Evolutionary conservation across 2,113 vertebrate genomes (phyloP).

Genomic region (Cinclus mexicanus): DNA sequence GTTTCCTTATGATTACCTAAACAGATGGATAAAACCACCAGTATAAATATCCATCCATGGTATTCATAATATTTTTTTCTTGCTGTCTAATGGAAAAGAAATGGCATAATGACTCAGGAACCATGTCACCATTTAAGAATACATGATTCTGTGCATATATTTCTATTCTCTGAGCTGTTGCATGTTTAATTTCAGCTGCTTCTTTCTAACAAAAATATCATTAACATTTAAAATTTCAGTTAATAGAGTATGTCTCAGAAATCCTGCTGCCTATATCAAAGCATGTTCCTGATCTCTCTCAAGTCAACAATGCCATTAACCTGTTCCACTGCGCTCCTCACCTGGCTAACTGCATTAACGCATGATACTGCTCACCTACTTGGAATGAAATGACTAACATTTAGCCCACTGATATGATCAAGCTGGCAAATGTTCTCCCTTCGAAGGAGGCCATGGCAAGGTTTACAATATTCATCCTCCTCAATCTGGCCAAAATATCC

Average conservation of each 20-base stretch:
- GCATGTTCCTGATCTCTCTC: background rate
- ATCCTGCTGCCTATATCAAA: background rate
- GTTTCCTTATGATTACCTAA: background rate
- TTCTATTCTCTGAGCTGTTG: background rate
- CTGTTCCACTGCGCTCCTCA: constrained; percentile 5
- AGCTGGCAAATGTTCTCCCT: background rate
- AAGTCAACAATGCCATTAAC: constrained; percentile 33
- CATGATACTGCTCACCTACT: background rate
- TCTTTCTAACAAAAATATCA: background rate
- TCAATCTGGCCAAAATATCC: background rate
- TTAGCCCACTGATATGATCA: constrained; percentile 6
- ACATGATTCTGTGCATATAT: background rate
- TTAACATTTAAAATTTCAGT: background rate
- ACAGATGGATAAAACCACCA: background rate
- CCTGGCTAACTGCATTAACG: background rate
- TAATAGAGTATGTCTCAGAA: background rate
- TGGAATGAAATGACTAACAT: constrained; percentile 43
- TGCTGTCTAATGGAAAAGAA: constrained; percentile 2
- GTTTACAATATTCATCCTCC: background rate
- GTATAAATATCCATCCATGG: background rate
- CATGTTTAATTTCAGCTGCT: background rate
- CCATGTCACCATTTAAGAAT: background rate
- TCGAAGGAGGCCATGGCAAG: background rate
- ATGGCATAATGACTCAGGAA: background rate
- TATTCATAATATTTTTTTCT: background rate